Evolutionary conservation across 2,888 invertebrate species (phyloP), one percentile per base, ranked within the genome.

Genomic region (Lamellibrachia columna): DNA sequence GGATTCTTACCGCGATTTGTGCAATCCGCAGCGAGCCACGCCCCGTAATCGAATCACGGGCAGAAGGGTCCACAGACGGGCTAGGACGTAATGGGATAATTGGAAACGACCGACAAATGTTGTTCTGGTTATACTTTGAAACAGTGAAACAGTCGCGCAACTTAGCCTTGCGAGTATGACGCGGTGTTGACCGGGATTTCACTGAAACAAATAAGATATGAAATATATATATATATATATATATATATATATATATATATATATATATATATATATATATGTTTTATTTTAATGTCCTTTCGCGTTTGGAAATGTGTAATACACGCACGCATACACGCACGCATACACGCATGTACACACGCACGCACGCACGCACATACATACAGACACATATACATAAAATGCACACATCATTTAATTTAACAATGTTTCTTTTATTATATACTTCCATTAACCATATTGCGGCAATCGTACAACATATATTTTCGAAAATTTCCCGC

Each of bases 61-160:
- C 22, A 22, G 75, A 22, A 75, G 75, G 15, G 75, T 15, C 1
- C 75, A 75, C n/a, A 22, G 75, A 75, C n/a, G 75, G 75, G 75
- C n/a, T 11, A 75, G n/a, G 75, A 75, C 22, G 75, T 75, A 75
- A 75, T 15, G 75, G 75, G 22, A n/a, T 75, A 75, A 75, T 75
- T 75, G 22, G 75, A 75, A 75, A n/a, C 75, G 75, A 75, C 75
- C 75, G 75, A 75, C 75, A 75, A 75, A 75, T 75, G 75, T n/a
- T 75, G 75, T 75, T 40, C 40, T 40, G 40, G 40, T 40, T 40
- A 40, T 40, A n/a, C 75, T 75, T 58, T 58, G 58, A 11, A 7
- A 58, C 8, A 11, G 58, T 15, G 58, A 58, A 58, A 58, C 15
- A 15, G 3, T 11, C 15, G 58, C 11, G 1, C 55, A 9, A 55